phyloP scores from a whole-genome alignment of 2,113 vertebrate genomes.

The Oncorhynchus tshawytscha region DNA sequence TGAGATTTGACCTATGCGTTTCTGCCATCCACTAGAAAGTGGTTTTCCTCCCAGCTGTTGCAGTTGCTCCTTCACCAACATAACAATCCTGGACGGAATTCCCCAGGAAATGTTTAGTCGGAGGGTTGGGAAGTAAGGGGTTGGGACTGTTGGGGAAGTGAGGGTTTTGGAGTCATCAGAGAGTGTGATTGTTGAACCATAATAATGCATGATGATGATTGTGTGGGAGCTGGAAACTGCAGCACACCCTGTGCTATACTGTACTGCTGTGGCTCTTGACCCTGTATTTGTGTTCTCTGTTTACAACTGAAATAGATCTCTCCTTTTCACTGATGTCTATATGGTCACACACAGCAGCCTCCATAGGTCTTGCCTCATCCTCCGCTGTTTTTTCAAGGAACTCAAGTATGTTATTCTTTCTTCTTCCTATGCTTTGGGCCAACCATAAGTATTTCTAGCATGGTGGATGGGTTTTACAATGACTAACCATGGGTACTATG shows the following conservation, averaged over 20 bases:
- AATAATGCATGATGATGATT: slow-evolving; percentile 51
- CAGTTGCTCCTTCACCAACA: slow-evolving; percentile 61
- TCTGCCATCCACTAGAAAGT: slow-evolving; percentile 45
- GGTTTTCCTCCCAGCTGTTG: slow-evolving; percentile 62
- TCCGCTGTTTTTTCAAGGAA: background rate
- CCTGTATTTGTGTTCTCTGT: slow-evolving; percentile 50
- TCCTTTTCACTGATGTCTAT: slow-evolving; percentile 41
- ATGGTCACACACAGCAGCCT: slow-evolving; percentile 40
- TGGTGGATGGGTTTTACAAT: background rate
- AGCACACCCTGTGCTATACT: slow-evolving; percentile 57
- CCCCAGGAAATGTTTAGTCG: slow-evolving; percentile 63
- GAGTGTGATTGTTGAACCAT: slow-evolving; percentile 63
- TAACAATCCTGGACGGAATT: slow-evolving; percentile 63
- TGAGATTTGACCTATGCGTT: slow-evolving; percentile 29
- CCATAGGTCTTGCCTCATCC: slow-evolving; percentile 45
- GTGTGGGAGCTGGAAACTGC: slow-evolving; percentile 64
- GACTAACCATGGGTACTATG: background rate
- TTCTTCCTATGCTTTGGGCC: no score
- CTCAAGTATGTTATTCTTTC: background rate
- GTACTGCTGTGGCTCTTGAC: slow-evolving; percentile 37
- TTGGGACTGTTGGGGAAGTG: no score
- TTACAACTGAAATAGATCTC: slow-evolving; percentile 45
- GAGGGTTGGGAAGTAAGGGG: slow-evolving; percentile 38
- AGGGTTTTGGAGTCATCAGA: slow-evolving; percentile 46
- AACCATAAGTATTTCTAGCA: no score